A percentile compares a stretch with the other conserved stretches of the same genome.
Evolutionary conservation across 2,888 invertebrate species (phyloP).

Genomic region (Aproaerema taeniolella): DNA sequence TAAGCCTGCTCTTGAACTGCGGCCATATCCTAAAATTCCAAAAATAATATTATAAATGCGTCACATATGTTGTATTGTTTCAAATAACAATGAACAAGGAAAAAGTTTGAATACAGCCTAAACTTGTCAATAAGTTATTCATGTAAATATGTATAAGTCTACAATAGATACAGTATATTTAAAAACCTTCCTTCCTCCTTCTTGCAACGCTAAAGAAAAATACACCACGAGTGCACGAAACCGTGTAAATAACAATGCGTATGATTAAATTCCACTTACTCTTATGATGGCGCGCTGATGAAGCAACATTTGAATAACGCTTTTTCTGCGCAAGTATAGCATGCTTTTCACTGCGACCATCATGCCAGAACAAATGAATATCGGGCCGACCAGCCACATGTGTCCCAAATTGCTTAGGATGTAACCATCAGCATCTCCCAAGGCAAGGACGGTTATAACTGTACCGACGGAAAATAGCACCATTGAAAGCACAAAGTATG

Average conservation of each 20-base stretch:
- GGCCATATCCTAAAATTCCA: constrained; percentile 78
- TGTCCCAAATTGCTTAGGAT: constrained; percentile 79
- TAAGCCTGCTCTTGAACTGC: constrained; percentile 75
- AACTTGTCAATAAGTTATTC: too few relatives aligned
- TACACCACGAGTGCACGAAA: too few relatives aligned
- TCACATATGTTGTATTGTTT: too few relatives aligned
- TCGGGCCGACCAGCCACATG: constrained; percentile 83
- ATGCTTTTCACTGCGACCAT: constrained; percentile 83
- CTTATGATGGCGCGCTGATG: constrained; percentile 80
- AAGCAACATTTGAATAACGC: constrained; percentile 80
- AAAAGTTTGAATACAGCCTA: too few relatives aligned
- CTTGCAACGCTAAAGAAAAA: too few relatives aligned
- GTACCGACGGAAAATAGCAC: constrained; percentile 80
- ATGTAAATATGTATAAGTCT: too few relatives aligned
- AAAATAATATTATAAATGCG: too few relatives aligned
- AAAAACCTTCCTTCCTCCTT: too few relatives aligned
- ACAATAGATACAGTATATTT: too few relatives aligned
- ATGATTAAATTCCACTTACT: constrained; percentile 50
- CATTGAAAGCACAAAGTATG: constrained; percentile 79
- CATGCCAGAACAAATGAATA: constrained; percentile 82
- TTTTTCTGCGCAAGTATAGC: constrained; percentile 80
- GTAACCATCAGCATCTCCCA: constrained; percentile 79
- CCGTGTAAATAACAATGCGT: too few relatives aligned
- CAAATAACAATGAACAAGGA: too few relatives aligned
- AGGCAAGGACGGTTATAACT: constrained; percentile 79